These are phyloP conservation scores for Cydia amplana DNA, from an alignment of 1,140 invertebrate genomes.

Conservation along the genomic window DNA sequence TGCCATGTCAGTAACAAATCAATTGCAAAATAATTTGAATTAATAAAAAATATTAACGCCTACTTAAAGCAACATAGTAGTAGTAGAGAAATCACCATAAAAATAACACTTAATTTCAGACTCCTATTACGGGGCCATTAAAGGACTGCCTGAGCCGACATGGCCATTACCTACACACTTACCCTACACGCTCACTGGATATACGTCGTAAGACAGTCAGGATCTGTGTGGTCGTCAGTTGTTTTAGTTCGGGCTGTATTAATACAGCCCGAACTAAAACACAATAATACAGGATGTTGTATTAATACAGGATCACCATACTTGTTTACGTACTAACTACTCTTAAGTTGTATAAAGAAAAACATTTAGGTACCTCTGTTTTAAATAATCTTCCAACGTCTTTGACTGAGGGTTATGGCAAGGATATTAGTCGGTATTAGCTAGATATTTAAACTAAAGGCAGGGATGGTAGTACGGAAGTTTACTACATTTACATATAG, in stretches of 20 bases:
- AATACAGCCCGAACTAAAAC: too few species aligned
- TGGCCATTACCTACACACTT: conserved; percentile 60
- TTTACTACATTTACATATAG: too few species aligned
- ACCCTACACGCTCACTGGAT: conserved; percentile 56
- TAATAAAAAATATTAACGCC: conserved; percentile 74
- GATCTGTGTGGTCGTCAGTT: not conserved
- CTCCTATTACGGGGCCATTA: conserved; percentile 74
- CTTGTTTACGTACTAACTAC: conserved; percentile 1
- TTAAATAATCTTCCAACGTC: too few species aligned
- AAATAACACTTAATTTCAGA: conserved; percentile 79
- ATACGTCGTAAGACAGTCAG: conserved; percentile 39
- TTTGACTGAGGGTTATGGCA: too few species aligned
- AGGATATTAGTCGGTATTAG: too few species aligned
- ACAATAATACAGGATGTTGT: too few species aligned
- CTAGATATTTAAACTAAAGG: too few species aligned
- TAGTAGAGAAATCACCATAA: conserved; percentile 78
- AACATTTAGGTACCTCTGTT: not conserved
- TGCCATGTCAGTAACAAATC: conserved; percentile 1
- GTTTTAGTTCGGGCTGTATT: not conserved
- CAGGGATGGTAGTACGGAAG: too few species aligned
- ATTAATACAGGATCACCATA: conserved; percentile 22
- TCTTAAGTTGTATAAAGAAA: not conserved
- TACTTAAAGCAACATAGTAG: conserved; percentile 77
- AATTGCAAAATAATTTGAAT: conserved; percentile 55
- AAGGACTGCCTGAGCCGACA: conserved; percentile 68